These are phyloP conservation scores for Atherinomorus stipes DNA, from an alignment of 2,113 vertebrate species.

Conservation along the genomic window DNA sequence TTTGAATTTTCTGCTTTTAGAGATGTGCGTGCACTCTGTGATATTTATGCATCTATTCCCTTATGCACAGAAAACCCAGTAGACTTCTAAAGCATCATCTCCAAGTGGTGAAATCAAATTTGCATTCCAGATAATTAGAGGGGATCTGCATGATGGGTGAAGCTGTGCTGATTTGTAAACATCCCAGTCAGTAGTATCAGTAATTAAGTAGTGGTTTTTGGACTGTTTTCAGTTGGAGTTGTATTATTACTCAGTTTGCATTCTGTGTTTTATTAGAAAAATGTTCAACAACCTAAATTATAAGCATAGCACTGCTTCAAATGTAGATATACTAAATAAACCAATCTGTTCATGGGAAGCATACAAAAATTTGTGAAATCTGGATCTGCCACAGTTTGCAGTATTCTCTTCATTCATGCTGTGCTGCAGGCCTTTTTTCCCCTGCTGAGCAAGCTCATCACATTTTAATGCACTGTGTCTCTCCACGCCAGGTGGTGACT, in stretches of 20 bases:
- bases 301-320: background rate
- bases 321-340: background rate
- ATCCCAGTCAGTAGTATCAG: constrained; percentile 21
- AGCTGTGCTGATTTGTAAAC: constrained; percentile 4
- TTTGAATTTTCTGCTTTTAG: too few species aligned
- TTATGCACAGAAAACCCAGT: background rate
- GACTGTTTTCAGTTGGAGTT: background rate
- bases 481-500: constrained; percentile 89
- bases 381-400: constrained; percentile 11
- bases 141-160: background rate
- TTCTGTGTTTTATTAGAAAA: background rate
- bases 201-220: constrained; percentile 22
- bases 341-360: background rate
- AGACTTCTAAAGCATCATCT: background rate
- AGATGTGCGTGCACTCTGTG: too few species aligned
- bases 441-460: constrained; percentile 46
- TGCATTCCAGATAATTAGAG: background rate
- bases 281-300: too few species aligned
- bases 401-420: constrained; percentile 16
- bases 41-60: background rate
- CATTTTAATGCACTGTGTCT: constrained; percentile 42
- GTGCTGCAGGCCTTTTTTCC: constrained; percentile 3
- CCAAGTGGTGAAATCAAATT: constrained; percentile 5
- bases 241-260: background rate
- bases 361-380: background rate